Percentiles rank a stretch among this genome's conserved stretches.
phyloP scores from a whole-genome alignment of 2,888 invertebrate species.

The Gryllus longicercus region DNA sequence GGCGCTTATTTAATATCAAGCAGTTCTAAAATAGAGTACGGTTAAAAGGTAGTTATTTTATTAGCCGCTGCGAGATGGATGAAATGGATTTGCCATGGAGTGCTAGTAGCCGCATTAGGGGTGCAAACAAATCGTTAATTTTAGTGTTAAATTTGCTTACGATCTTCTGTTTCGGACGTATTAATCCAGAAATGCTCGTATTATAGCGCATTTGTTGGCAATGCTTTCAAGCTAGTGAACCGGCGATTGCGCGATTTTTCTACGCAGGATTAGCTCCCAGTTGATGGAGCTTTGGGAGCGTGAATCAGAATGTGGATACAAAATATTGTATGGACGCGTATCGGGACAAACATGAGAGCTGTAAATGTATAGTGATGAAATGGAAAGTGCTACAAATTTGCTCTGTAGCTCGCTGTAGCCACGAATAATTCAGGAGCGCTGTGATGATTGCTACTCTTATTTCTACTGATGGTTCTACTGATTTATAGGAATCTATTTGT shows the following conservation, averaged over 20 bases:
- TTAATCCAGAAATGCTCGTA: not conserved
- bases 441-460: no score
- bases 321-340: not conserved
- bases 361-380: not conserved
- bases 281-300: slow-evolving; percentile 4
- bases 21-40: no score
- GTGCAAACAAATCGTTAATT: slow-evolving; percentile 10
- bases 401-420: not conserved
- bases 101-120: slow-evolving; percentile 5
- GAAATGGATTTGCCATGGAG: not conserved
- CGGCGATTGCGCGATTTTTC: not conserved
- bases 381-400: not conserved
- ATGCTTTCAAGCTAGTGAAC: slow-evolving; percentile 6
- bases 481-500: no score
- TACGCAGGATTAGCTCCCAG: not conserved
- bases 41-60: no score
- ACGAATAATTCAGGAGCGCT: no score
- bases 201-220: slow-evolving; percentile 8
- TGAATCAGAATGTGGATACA: not conserved
- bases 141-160: not conserved
- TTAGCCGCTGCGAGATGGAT: not conserved
- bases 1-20: no score
- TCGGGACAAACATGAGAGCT: not conserved
- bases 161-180: not conserved
- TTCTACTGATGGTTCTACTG: no score